Percentiles rank a stretch among this genome's conserved stretches.
Evolutionary conservation across 1,140 invertebrate genomes (phyloP).

Genomic region (Delia radicum): DNA sequence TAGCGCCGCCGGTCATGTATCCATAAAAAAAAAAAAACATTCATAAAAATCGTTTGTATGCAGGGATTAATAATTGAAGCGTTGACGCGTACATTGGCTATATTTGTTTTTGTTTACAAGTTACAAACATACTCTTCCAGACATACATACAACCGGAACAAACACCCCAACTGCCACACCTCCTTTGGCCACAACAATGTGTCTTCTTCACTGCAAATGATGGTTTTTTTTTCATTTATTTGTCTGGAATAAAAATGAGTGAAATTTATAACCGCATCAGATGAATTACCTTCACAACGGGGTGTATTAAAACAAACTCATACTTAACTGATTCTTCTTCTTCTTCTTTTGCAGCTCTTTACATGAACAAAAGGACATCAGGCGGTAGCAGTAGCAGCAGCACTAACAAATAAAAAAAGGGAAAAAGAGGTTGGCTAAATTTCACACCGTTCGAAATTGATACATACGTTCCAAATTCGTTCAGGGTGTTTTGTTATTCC

Average conservation of each 20-base stretch:
- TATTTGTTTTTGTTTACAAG: constrained; percentile 22
- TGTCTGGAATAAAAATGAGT: constrained; percentile 34
- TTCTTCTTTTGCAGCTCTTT: neutral
- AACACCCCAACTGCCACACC: neutral
- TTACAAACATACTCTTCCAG: neutral
- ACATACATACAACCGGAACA: too few species aligned
- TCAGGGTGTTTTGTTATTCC: constrained; percentile 29
- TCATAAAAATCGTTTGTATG: neutral
- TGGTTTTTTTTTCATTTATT: constrained; percentile 28
- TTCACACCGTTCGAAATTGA: constrained; percentile 21
- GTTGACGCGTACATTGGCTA: constrained; percentile 18
- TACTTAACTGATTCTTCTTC: neutral
- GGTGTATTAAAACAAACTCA: constrained; percentile 30
- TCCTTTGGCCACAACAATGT: constrained; percentile 15
- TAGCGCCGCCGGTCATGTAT: neutral
- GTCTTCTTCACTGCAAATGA: constrained; percentile 43
- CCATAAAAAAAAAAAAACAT: too few species aligned
- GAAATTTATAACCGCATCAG: constrained; percentile 54
- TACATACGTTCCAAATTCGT: constrained; percentile 23
- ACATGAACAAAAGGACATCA: too few species aligned
- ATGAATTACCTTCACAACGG: constrained; percentile 32
- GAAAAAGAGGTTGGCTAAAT: constrained; percentile 12
- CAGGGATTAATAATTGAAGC: constrained; percentile 14
- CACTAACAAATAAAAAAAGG: neutral
- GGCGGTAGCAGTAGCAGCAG: too few species aligned